phyloP scores from a whole-genome alignment of 2,888 invertebrate genomes.

The Blera fallax region DNA sequence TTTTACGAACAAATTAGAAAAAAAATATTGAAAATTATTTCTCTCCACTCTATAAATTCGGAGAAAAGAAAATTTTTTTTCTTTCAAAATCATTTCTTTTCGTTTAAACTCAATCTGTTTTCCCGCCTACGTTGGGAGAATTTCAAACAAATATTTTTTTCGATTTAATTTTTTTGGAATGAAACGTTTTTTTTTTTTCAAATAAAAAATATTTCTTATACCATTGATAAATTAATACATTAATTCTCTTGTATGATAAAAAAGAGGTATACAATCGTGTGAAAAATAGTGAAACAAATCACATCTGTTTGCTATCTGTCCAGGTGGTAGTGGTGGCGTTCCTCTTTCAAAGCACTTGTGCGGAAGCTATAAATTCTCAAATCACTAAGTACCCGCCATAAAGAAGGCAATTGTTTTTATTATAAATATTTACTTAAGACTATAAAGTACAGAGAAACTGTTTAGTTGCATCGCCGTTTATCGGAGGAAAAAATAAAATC shows the following conservation, averaged over 20 bases:
- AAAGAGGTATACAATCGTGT: neutral
- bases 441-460: neutral
- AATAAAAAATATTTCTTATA: neutral
- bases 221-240: neutral
- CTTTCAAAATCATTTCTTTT: neutral
- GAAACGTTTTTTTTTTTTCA: neutral
- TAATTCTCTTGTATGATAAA: conserved; percentile 6
- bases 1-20: neutral
- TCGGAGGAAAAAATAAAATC: neutral
- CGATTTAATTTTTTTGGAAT: too few species aligned
- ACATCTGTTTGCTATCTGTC: conserved; percentile 8
- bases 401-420: conserved; percentile 8
- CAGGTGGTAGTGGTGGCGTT: neutral
- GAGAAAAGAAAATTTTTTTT: neutral
- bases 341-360: conserved; percentile 4
- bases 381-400: conserved; percentile 2
- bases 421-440: conserved; percentile 41
- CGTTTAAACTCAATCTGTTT: neutral
- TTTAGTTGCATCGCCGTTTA: neutral
- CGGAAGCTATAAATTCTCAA: conserved; percentile 31
- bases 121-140: neutral
- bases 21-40: neutral
- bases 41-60: neutral
- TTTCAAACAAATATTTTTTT: conserved; percentile 12
- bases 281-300: conserved; percentile 11